phyloP scores from a whole-genome alignment of 2,113 vertebrate genomes.

The Holacanthus passer region DNA sequence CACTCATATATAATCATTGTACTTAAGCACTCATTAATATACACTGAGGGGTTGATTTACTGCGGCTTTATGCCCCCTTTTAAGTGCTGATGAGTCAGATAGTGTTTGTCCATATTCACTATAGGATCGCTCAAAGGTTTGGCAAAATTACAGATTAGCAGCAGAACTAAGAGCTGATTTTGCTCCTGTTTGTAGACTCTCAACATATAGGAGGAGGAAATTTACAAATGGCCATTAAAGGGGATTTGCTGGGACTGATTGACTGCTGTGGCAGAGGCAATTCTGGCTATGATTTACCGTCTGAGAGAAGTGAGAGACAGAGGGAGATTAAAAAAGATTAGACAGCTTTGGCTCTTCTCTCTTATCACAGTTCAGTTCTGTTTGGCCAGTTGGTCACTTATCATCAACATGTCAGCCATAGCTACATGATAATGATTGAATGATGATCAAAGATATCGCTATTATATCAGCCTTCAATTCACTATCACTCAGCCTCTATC shows the following conservation, averaged over 20 bases:
- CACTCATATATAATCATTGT: slow-evolving; percentile 20
- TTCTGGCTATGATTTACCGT: background rate
- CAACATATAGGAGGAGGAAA: background rate
- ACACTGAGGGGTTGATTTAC: slow-evolving; percentile 25
- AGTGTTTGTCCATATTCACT: background rate
- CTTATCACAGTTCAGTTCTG: background rate
- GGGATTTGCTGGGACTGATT: background rate
- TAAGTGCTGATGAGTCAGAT: slow-evolving; percentile 26
- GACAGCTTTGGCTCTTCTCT: background rate
- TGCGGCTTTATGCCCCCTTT: slow-evolving; percentile 1
- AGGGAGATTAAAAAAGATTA: background rate
- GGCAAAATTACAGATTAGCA: background rate
- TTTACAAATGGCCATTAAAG: background rate
- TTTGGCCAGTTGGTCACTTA: background rate
- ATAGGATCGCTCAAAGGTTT: background rate
- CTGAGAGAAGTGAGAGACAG: background rate
- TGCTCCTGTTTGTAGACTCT: background rate
- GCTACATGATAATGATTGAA: background rate
- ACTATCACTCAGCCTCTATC: too few relatives aligned
- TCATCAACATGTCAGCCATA: background rate
- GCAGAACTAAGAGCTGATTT: background rate
- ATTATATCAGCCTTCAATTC: too few relatives aligned
- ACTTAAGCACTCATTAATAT: slow-evolving; percentile 32
- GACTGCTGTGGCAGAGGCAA: background rate
- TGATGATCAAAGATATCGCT: too few relatives aligned